Conservation (phyloP, 2,888 invertebrate genomes). For the Macrosoma leucophasiata region DNA sequence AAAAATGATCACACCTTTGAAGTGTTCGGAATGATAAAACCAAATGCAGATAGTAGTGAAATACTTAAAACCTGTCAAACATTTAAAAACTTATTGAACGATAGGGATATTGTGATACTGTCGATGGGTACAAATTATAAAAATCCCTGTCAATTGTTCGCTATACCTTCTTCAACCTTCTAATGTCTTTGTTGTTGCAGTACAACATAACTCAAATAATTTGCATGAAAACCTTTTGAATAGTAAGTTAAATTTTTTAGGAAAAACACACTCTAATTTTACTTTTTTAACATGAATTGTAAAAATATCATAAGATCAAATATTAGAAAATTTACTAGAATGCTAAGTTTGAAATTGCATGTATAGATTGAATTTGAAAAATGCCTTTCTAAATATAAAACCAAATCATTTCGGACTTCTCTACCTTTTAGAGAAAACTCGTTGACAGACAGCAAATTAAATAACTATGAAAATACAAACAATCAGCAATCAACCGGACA, state of each 20-base stretch:
- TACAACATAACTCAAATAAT: constrained; percentile 1
- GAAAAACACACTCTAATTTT: neutral
- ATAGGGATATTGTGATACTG: neutral
- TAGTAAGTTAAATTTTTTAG: too few species aligned
- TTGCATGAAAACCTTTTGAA: neutral
- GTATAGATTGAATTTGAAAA: neutral
- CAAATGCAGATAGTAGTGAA: constrained; percentile 1
- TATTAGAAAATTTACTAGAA: constrained; percentile 1
- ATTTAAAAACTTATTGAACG: neutral
- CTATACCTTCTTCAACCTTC: constrained; percentile 1
- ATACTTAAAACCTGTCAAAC: constrained; percentile 1
- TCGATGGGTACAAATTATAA: neutral
- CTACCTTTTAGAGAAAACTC: constrained; percentile 1
- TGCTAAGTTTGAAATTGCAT: constrained; percentile 1
- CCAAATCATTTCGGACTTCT: neutral
- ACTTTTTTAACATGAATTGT: constrained; percentile 1
- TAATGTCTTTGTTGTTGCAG: neutral
- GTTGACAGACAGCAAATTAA: too few species aligned
- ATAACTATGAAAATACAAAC: too few species aligned
- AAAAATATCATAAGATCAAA: constrained; percentile 1
- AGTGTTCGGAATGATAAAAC: constrained; percentile 2
- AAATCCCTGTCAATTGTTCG: constrained; percentile 2
- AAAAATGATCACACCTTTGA: constrained; percentile 1
- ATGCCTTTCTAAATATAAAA: constrained; percentile 1
- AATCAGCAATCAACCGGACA: too few species aligned